Percentiles rank a stretch among this genome's conserved stretches.
Evolutionary conservation across 2,888 invertebrate species (phyloP).

Genomic region (Trachelus troglodyta): DNA sequence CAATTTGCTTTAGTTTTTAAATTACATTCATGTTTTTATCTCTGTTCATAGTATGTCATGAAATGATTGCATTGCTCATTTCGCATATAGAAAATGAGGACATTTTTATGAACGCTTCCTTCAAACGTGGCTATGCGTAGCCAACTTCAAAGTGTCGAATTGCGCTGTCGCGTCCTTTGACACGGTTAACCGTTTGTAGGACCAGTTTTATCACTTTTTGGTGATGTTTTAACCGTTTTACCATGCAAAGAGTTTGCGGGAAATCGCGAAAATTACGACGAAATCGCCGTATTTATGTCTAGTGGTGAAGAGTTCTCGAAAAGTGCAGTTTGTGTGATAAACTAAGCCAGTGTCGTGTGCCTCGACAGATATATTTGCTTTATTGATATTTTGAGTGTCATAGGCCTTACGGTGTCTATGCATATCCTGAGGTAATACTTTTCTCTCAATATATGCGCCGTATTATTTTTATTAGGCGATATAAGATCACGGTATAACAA

Average conservation of each 20-base stretch:
- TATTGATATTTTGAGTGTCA: slow-evolving; percentile 62
- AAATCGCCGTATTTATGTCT: slow-evolving; percentile 40
- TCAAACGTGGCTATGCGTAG: slow-evolving; percentile 33
- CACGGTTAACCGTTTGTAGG: slow-evolving; percentile 45
- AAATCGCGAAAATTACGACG: slow-evolving; percentile 29
- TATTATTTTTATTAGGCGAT: neutral
- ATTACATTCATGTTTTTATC: neutral
- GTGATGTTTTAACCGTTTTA: slow-evolving; percentile 20
- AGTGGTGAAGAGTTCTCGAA: slow-evolving; percentile 32
- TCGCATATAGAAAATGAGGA: neutral
- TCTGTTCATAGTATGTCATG: neutral
- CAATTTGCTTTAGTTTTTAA: neutral
- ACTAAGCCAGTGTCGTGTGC: slow-evolving; percentile 46
- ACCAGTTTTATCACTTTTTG: slow-evolving; percentile 24
- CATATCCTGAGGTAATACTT: slow-evolving; percentile 58
- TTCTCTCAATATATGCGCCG: slow-evolving; percentile 1
- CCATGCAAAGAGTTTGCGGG: slow-evolving; percentile 27
- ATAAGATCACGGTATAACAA: neutral
- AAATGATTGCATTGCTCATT: neutral
- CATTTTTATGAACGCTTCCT: slow-evolving; percentile 12
- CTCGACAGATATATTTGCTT: slow-evolving; percentile 54
- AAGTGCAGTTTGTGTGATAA: slow-evolving; percentile 33
- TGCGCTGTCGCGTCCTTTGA: slow-evolving; percentile 49
- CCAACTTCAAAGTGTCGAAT: slow-evolving; percentile 37
- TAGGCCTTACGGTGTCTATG: slow-evolving; percentile 61